These are phyloP conservation scores for Tapirus indicus DNA, from an alignment of 2,797 vertebrate genomes.

Conservation along the genomic window DNA sequence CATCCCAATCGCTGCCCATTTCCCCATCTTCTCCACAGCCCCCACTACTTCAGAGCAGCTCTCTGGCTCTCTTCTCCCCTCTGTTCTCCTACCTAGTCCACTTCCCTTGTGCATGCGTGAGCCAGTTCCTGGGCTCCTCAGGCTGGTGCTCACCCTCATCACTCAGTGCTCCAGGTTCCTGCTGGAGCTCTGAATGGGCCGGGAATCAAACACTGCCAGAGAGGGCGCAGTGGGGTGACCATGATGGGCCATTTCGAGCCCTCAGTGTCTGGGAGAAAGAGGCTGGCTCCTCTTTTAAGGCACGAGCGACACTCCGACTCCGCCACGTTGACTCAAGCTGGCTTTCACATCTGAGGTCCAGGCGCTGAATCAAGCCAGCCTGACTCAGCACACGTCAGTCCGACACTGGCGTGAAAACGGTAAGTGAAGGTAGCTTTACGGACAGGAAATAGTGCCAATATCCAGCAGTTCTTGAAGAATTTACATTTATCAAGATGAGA, in stretches of 20 bases:
- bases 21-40: neutral
- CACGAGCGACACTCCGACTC: neutral
- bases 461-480: neutral
- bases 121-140: neutral
- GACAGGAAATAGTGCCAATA: neutral
- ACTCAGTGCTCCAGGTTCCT: neutral
- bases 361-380: neutral
- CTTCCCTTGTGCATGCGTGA: neutral
- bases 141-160: neutral
- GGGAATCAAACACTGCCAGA: neutral
- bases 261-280: neutral
- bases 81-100: neutral
- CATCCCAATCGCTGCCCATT: neutral
- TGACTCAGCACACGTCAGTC: neutral
- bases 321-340: neutral
- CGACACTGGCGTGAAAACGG: neutral
- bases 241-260: neutral
- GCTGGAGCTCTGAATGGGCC: neutral
- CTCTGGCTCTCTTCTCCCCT: neutral
- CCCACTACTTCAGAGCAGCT: neutral
- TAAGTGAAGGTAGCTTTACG: neutral
- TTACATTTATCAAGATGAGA: constrained; percentile 1
- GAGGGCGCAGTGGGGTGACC: neutral
- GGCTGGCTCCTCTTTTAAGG: neutral
- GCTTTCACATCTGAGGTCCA: neutral